Percentiles rank a stretch among this genome's conserved stretches.
Conservation (phyloP, 2,797 vertebrate genomes). For the Cynodonichthys magdalenae region DNA sequence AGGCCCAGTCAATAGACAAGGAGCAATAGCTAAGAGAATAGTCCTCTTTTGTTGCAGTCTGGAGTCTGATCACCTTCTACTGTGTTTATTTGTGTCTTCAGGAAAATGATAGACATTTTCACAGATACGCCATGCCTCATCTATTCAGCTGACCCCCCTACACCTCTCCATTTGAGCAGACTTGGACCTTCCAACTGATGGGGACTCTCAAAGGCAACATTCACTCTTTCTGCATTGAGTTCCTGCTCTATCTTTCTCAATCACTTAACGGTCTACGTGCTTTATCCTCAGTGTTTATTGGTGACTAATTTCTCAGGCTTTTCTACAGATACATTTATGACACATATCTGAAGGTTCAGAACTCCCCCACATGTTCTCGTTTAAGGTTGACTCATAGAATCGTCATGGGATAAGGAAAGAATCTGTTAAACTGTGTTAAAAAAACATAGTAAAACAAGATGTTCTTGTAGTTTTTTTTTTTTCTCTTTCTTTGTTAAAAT, state of each 20-base stretch:
- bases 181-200: slow-evolving; percentile 25
- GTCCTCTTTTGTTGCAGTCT: slow-evolving; percentile 45
- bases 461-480: not conserved
- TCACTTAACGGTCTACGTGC: slow-evolving; percentile 29
- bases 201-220: slow-evolving; percentile 20
- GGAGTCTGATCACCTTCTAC: slow-evolving; percentile 65
- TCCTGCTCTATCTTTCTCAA: slow-evolving; percentile 32
- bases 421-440: slow-evolving; percentile 24
- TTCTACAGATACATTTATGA: slow-evolving; percentile 7
- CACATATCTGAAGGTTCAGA: slow-evolving; percentile 8
- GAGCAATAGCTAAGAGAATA: slow-evolving; percentile 57
- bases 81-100: slow-evolving; percentile 51
- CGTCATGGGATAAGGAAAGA: slow-evolving; percentile 19
- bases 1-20: slow-evolving; percentile 54
- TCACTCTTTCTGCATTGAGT: slow-evolving; percentile 9
- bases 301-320: slow-evolving; percentile 26
- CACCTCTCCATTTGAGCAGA: slow-evolving; percentile 20
- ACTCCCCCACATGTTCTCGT: slow-evolving; percentile 7
- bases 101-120: slow-evolving; percentile 50
- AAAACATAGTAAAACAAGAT: not conserved
- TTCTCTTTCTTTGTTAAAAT: too few relatives aligned
- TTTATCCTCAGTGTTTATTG: slow-evolving; percentile 9
- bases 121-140: slow-evolving; percentile 52
- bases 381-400: slow-evolving; percentile 11
- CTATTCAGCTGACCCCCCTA: slow-evolving; percentile 52